Evolutionary conservation across 2,888 invertebrate species (phyloP).

Genomic region (Drosophila ustulata): DNA sequence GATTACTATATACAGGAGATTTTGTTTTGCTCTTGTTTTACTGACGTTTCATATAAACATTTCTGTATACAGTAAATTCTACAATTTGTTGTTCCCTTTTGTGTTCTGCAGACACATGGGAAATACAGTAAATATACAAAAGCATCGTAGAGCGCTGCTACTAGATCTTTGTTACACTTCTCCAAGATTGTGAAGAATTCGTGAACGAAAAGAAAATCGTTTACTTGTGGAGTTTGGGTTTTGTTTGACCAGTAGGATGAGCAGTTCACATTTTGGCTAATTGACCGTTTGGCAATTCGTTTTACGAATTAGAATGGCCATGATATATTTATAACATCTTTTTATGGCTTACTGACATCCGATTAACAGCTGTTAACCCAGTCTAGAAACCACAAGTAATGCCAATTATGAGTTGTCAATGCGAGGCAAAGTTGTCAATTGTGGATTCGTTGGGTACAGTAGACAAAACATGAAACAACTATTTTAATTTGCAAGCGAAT

Average conservation of each 20-base stretch:
- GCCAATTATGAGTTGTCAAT: conserved; percentile 25
- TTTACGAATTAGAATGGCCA: no score
- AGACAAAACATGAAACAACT: conserved; percentile 51
- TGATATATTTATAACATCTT: no score
- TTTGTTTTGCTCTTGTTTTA: conserved; percentile 58
- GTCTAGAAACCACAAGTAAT: neutral
- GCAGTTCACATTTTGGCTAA: no score
- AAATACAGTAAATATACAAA: conserved; percentile 37
- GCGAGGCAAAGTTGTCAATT: conserved; percentile 13
- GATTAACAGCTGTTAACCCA: neutral
- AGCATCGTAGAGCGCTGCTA: conserved; percentile 22
- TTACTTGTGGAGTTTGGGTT: neutral
- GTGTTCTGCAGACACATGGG: conserved; percentile 39
- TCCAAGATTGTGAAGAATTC: neutral
- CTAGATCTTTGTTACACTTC: conserved; percentile 29
- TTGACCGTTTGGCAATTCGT: no score
- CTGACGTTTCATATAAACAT: conserved; percentile 70
- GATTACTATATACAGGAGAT: conserved; percentile 11
- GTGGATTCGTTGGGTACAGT: conserved; percentile 36
- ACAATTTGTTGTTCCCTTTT: conserved; percentile 42
- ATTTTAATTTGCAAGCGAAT: conserved; percentile 63
- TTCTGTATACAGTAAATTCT: conserved; percentile 58
- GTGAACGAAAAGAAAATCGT: neutral
- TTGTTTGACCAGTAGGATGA: neutral
- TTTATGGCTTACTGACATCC: neutral